A percentile compares a stretch with the other conserved stretches of the same genome.
These are phyloP conservation scores for Picus viridis DNA, from an alignment of 2,797 vertebrate species.

Conservation along the genomic window DNA sequence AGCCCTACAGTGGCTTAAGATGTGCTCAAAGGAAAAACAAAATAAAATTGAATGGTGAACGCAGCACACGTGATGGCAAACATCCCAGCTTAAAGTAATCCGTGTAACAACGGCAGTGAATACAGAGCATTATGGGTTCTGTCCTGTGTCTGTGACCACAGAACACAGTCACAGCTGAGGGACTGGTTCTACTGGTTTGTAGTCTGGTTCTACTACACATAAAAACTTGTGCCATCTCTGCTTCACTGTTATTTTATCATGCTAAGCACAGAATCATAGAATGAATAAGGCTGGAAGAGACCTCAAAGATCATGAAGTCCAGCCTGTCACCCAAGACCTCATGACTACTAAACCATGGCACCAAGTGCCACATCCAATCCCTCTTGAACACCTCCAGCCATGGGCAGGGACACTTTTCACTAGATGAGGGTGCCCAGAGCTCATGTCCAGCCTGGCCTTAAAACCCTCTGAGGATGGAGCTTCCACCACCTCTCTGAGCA, in stretches of 20 bases:
- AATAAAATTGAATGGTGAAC: neutral
- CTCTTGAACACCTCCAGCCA: too few relatives aligned
- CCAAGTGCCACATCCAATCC: too few relatives aligned
- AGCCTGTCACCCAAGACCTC: too few relatives aligned
- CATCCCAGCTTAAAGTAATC: neutral
- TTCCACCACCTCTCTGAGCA: too few relatives aligned
- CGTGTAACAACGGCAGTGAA: neutral
- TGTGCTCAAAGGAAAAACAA: neutral
- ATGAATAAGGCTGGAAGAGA: too few relatives aligned
- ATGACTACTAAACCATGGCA: too few relatives aligned
- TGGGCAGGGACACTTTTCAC: too few relatives aligned
- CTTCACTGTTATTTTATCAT: neutral
- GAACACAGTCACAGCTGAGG: neutral
- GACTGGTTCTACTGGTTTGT: too few relatives aligned
- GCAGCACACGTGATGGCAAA: rapidly evolving
- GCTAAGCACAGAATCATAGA: neutral
- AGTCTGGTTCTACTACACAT: neutral
- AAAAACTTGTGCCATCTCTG: neutral
- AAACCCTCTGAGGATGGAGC: too few relatives aligned
- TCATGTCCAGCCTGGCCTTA: too few relatives aligned
- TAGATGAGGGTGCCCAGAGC: too few relatives aligned
- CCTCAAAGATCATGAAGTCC: too few relatives aligned
- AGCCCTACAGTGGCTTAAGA: neutral
- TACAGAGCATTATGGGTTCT: neutral
- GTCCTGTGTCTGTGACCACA: neutral